Evolutionary conservation across 2,888 invertebrate species (phyloP).

Genomic region (Ashinkailepas kermadecensis): DNA sequence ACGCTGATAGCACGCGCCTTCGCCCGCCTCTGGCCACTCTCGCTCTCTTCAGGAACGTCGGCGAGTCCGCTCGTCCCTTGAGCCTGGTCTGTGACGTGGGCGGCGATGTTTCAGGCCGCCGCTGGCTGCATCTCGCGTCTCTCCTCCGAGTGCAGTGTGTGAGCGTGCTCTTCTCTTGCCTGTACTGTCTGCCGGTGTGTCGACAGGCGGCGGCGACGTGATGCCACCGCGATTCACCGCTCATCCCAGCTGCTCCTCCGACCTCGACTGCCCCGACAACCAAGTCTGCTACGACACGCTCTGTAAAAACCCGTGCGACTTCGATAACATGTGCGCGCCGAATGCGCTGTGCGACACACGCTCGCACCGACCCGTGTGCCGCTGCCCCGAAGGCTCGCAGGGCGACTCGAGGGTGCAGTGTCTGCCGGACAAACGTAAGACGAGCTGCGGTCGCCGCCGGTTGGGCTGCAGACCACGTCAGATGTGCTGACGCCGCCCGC

Average conservation of each 20-base stretch:
- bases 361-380: slow-evolving; percentile 62
- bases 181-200: not conserved
- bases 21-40: not conserved
- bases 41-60: not conserved
- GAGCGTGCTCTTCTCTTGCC: not conserved
- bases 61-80: not conserved
- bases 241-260: slow-evolving; percentile 56
- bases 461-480: no score
- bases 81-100: slow-evolving; percentile 26
- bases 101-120: slow-evolving; percentile 1
- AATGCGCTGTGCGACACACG: slow-evolving; percentile 70
- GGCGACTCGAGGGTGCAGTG: slow-evolving; percentile 58
- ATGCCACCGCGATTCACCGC: not conserved
- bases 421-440: slow-evolving; percentile 21
- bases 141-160: not conserved
- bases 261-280: slow-evolving; percentile 66
- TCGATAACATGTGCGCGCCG: slow-evolving; percentile 57
- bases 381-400: slow-evolving; percentile 63
- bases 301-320: slow-evolving; percentile 32
- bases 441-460: not conserved
- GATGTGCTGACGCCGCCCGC: no score
- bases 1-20: not conserved
- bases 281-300: slow-evolving; percentile 79
- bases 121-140: not conserved
- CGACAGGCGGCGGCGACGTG: not conserved